Conservation (phyloP, 2,888 invertebrate species). For the Caenorhabditis sp. region DNA sequence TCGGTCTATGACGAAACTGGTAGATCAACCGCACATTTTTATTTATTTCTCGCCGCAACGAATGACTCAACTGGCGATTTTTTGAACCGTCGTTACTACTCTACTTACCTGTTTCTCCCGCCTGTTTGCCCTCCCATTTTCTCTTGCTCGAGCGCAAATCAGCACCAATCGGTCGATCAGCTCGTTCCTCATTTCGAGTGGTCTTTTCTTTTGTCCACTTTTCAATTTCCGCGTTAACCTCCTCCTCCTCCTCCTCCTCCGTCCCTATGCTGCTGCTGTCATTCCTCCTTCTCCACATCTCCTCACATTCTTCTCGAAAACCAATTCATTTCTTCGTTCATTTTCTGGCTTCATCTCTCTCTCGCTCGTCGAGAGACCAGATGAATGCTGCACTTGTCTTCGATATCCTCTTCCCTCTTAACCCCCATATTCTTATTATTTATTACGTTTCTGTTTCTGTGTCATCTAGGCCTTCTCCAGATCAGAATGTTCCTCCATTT, state of each 20-base stretch:
- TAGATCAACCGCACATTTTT: constrained; percentile 38
- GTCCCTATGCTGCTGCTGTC: neutral
- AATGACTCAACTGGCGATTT: constrained; percentile 36
- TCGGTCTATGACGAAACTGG: neutral
- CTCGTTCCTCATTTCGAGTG: constrained; percentile 36
- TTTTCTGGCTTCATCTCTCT: constrained; percentile 36
- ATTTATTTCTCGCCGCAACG: neutral
- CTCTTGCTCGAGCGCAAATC: constrained; percentile 51
- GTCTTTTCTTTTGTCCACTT: constrained; percentile 50
- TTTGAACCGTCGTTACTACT: constrained; percentile 25
- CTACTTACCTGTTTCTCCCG: constrained; percentile 36
- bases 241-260: neutral
- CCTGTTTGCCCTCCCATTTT: too few species aligned
- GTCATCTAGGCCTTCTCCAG: too few species aligned
- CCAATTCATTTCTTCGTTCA: constrained; percentile 35
- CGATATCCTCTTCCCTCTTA: neutral
- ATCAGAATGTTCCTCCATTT: constrained; percentile 35
- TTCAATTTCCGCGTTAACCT: constrained; percentile 48
- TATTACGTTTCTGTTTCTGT: constrained; percentile 6
- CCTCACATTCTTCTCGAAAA: constrained; percentile 16
- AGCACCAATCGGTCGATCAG: constrained; percentile 25
- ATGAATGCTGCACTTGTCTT: constrained; percentile 14
- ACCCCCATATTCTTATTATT: constrained; percentile 2
- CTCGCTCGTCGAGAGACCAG: neutral
- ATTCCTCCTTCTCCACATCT: neutral